Conservation (phyloP, 2,113 vertebrate species). For the Apus apus region DNA sequence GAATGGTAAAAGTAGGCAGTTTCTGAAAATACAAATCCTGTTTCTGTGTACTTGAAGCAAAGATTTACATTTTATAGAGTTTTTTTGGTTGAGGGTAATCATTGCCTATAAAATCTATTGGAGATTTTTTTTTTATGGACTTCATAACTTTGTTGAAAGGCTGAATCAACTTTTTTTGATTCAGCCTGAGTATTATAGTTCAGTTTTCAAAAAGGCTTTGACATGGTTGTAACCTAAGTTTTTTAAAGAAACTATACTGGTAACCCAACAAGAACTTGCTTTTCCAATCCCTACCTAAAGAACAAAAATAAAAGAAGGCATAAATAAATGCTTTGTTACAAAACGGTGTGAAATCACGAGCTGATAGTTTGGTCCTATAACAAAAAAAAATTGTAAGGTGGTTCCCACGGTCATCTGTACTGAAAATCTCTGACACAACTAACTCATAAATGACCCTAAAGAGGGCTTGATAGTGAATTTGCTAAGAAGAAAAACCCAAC, state of each 20-base stretch:
- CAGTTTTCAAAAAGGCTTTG: not conserved
- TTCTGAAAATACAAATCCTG: not conserved
- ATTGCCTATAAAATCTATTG: not conserved
- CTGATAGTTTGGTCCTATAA: not conserved
- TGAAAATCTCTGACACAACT: not conserved
- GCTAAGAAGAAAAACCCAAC: not conserved
- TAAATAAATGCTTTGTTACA: not conserved
- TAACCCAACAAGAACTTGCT: not conserved
- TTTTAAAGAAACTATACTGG: not conserved
- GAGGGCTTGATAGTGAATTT: not conserved
- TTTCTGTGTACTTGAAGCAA: not conserved
- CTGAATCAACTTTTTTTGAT: not conserved
- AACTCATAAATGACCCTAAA: not conserved
- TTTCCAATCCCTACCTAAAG: not conserved
- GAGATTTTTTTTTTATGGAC: not conserved
- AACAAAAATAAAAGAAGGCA: not conserved
- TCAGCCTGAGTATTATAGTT: not conserved
- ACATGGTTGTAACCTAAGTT: not conserved
- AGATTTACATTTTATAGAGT: not conserved
- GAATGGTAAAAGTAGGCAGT: not conserved
- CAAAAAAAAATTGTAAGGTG: not conserved
- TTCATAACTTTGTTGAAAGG: not conserved
- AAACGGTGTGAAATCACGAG: not conserved
- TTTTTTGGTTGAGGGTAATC: not conserved
- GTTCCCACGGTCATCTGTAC: not conserved